Percentiles rank a stretch among this genome's conserved stretches.
Evolutionary conservation across 2,888 invertebrate genomes (phyloP).

Genomic region (Apamea epomidion): DNA sequence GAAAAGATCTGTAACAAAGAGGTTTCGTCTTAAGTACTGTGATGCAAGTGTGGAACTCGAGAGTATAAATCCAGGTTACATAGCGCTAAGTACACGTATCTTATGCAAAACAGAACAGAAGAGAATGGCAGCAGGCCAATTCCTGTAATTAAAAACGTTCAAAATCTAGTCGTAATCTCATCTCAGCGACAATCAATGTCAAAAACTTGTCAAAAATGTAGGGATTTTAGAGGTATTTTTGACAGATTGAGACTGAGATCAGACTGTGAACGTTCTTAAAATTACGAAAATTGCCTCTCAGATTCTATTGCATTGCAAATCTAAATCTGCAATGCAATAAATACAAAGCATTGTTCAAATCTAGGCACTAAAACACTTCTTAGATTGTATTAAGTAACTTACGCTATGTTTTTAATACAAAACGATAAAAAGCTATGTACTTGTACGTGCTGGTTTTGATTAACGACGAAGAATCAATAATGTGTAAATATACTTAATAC

Average conservation of each 20-base stretch:
- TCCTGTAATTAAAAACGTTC: too few relatives aligned
- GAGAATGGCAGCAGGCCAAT: too few relatives aligned
- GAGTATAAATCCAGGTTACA: conserved; percentile 44
- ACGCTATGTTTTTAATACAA: too few relatives aligned
- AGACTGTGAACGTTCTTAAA: too few relatives aligned
- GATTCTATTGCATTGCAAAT: not conserved
- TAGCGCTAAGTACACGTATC: conserved; percentile 20
- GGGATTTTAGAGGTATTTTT: too few relatives aligned
- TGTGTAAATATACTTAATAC: too few relatives aligned
- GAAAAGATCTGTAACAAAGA: conserved; percentile 61
- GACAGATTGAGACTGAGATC: too few relatives aligned
- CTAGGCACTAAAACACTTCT: not conserved
- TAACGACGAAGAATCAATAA: not conserved
- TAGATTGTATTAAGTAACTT: not conserved
- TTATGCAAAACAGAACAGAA: not conserved
- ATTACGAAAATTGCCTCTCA: too few relatives aligned
- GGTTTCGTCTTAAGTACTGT: conserved; percentile 47
- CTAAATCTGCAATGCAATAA: not conserved
- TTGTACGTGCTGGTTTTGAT: not conserved
- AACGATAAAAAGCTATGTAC: not conserved
- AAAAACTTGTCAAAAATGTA: too few relatives aligned
- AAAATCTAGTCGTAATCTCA: too few relatives aligned
- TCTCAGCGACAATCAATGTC: too few relatives aligned
- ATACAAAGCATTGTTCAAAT: not conserved
- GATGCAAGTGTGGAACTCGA: conserved; percentile 41